Percentiles rank a stretch among this genome's conserved stretches.
Conservation (phyloP, 2,113 vertebrate genomes). For the Lepisosteus osseus region DNA sequence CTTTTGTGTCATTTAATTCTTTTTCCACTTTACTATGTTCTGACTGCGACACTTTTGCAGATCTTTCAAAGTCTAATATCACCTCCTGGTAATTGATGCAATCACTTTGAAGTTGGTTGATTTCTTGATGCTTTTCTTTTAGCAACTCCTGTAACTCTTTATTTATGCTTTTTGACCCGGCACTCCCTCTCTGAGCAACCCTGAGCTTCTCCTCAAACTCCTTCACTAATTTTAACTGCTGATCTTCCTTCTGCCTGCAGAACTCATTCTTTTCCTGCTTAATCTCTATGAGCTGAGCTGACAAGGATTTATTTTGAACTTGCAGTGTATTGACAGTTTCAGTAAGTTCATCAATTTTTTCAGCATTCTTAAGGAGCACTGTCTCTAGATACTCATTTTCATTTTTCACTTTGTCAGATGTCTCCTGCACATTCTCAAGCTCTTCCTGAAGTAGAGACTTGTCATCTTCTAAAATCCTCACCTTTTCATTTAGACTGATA, state of each 20-base stretch:
- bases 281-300: slow-evolving; percentile 58
- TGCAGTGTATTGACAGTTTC: slow-evolving; percentile 61
- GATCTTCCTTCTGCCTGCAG: slow-evolving; percentile 69
- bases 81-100: slow-evolving; percentile 79
- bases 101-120: slow-evolving; percentile 78
- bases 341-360: slow-evolving; percentile 69
- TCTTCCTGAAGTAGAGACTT: slow-evolving; percentile 81
- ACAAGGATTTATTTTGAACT: slow-evolving; percentile 61
- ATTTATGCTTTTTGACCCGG: slow-evolving; percentile 69
- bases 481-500: slow-evolving; percentile 70
- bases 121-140: slow-evolving; percentile 83
- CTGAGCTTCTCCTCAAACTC: slow-evolving; percentile 78
- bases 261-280: slow-evolving; percentile 56
- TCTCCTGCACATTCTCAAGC: slow-evolving; percentile 76
- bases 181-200: slow-evolving; percentile 66
- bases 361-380: slow-evolving; percentile 69
- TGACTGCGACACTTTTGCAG: slow-evolving; percentile 61
- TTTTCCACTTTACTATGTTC: slow-evolving; percentile 54
- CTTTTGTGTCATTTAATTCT: slow-evolving; percentile 51
- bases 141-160: slow-evolving; percentile 80
- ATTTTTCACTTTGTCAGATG: slow-evolving; percentile 75
- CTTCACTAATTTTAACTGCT: slow-evolving; percentile 69
- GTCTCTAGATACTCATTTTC: slow-evolving; percentile 82
- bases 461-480: slow-evolving; percentile 79
- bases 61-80: slow-evolving; percentile 74